Evolutionary conservation across 2,888 invertebrate genomes (phyloP).

Genomic region (Andricus quercusramuli): DNA sequence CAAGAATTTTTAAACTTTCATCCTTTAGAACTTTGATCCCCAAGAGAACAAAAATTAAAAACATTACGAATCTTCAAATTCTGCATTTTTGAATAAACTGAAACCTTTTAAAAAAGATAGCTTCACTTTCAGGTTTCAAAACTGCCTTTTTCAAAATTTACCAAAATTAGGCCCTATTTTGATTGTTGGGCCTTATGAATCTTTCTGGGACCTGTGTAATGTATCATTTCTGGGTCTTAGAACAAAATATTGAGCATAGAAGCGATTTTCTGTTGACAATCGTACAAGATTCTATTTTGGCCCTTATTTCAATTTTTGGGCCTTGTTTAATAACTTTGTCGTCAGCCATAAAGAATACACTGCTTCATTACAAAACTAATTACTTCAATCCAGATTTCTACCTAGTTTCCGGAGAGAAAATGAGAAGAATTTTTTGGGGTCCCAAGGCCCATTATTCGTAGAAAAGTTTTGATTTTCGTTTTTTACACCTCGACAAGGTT

Average conservation of each 20-base stretch:
- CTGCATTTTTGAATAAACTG: background rate
- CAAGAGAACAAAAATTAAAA: background rate
- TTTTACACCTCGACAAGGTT: too few species aligned
- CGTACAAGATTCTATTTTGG: background rate
- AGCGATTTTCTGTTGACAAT: too few species aligned
- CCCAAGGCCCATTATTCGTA: slow-evolving; percentile 26
- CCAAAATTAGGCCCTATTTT: background rate
- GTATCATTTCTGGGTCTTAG: background rate
- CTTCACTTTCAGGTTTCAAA: background rate
- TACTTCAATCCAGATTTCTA: background rate
- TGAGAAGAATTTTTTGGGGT: background rate
- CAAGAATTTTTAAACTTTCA: background rate
- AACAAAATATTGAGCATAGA: background rate
- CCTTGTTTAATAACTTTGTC: background rate
- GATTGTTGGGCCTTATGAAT: background rate
- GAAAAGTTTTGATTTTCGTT: slow-evolving; percentile 13
- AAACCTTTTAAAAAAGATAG: background rate
- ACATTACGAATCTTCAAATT: background rate
- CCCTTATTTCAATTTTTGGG: background rate
- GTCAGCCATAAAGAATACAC: background rate
- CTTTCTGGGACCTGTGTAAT: background rate
- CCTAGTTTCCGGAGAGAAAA: background rate
- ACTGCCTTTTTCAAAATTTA: background rate
- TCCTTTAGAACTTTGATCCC: background rate
- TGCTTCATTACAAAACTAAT: background rate